Conservation (phyloP, 2,888 invertebrate genomes). For the Phyto melanocephala region DNA sequence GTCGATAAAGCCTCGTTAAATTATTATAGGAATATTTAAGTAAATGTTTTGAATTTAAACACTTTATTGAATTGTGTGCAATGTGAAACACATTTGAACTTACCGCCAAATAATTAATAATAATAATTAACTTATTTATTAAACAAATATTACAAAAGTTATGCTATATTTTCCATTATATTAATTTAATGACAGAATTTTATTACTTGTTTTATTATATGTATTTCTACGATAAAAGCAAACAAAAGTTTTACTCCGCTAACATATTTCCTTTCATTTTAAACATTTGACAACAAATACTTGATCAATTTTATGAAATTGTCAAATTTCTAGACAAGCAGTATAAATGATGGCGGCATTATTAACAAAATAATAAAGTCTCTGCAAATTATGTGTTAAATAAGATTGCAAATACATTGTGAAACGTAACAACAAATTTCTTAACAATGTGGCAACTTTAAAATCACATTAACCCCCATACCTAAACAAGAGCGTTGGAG, state of each 20-base stretch:
- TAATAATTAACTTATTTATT: not conserved
- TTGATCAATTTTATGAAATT: not conserved
- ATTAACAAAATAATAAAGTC: too few relatives aligned
- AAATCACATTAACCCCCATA: too few relatives aligned
- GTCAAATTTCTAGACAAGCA: not conserved
- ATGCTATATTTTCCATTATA: not conserved
- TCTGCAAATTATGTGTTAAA: too few relatives aligned
- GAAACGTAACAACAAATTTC: too few relatives aligned
- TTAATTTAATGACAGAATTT: not conserved
- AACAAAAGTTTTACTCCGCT: not conserved
- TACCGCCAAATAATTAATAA: not conserved
- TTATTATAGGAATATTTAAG: too few relatives aligned
- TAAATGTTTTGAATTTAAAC: too few relatives aligned
- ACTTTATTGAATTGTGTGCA: too few relatives aligned
- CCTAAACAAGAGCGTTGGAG: too few relatives aligned
- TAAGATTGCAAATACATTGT: too few relatives aligned
- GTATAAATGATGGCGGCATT: not conserved
- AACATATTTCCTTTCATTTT: not conserved
- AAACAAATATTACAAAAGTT: not conserved
- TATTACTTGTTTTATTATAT: not conserved
- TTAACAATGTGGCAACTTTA: too few relatives aligned
- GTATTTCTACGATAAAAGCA: not conserved
- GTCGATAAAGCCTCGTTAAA: too few relatives aligned
- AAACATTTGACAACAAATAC: not conserved
- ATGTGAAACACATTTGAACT: not conserved